Conservation (phyloP, 1,140 invertebrate species). For the Monochamus saltuarius region DNA sequence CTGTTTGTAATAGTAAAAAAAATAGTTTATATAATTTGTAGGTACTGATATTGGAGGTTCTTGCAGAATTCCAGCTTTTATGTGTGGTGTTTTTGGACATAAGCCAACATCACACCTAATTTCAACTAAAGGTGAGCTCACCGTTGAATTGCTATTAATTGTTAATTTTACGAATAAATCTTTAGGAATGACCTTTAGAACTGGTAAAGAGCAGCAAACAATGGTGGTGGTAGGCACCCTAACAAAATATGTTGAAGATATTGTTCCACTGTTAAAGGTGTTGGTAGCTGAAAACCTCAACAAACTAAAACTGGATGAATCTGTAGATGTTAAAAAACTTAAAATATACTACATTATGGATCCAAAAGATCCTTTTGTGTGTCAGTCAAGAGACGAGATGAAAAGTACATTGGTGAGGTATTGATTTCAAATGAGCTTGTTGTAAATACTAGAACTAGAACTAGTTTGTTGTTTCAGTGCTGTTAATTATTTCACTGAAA, state of each 20-base stretch:
- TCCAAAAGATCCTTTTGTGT: constrained; percentile 66
- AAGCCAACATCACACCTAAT: constrained; percentile 67
- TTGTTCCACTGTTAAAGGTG: constrained; percentile 69
- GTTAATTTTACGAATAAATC: constrained; percentile 14
- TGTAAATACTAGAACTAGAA: neutral
- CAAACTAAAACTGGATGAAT: constrained; percentile 51
- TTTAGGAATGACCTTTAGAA: constrained; percentile 62
- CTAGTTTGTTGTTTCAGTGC: constrained; percentile 29
- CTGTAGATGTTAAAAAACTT: constrained; percentile 68
- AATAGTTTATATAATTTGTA: too few relatives aligned
- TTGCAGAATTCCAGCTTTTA: constrained; percentile 91
- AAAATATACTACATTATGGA: constrained; percentile 78
- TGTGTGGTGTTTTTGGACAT: constrained; percentile 91
- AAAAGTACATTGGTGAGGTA: constrained; percentile 61
- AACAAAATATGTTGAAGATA: constrained; percentile 73
- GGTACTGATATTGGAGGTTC: constrained; percentile 92
- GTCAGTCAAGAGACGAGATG: constrained; percentile 67
- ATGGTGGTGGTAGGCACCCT: constrained; percentile 78
- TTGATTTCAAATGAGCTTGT: neutral
- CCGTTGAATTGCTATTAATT: constrained; percentile 11
- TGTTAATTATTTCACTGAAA: constrained; percentile 35
- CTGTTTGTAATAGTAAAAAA: too few relatives aligned
- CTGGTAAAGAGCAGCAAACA: constrained; percentile 58
- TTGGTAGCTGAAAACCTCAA: constrained; percentile 57
- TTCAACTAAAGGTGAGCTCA: constrained; percentile 30